These are phyloP conservation scores for Chrysemys picta DNA, from an alignment of 2,113 vertebrate species.

Conservation along the genomic window DNA sequence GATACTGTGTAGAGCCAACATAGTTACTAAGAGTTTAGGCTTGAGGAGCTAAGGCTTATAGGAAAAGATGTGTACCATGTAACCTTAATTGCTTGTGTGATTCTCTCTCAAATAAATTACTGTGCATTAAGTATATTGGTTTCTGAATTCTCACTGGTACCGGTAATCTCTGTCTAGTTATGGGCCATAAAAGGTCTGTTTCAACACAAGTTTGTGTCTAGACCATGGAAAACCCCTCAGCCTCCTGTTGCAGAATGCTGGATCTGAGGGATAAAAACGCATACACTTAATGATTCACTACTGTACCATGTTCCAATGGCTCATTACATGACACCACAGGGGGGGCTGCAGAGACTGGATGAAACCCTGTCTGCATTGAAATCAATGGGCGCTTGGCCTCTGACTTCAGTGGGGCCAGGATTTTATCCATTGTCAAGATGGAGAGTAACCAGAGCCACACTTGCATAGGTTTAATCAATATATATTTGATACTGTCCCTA, in stretches of 20 bases:
- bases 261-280: not conserved
- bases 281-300: not conserved
- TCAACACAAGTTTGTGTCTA: no score
- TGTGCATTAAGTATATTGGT: no score
- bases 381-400: not conserved
- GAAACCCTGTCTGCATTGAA: not conserved
- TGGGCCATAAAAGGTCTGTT: no score
- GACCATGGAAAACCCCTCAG: conserved; percentile 6
- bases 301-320: not conserved
- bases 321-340: not conserved
- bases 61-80: no score
- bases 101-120: no score
- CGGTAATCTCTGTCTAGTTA: no score
- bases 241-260: not conserved
- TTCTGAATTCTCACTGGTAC: no score
- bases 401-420: not conserved
- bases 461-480: not conserved
- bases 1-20: no score
- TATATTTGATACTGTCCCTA: not conserved
- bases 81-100: no score
- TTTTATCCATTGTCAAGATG: not conserved
- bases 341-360: not conserved
- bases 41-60: no score
- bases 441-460: not conserved
- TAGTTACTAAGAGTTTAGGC: no score